Percentiles rank a stretch among this genome's conserved stretches.
Evolutionary conservation across 2,888 invertebrate species (phyloP).

Genomic region (Pecten maximus): DNA sequence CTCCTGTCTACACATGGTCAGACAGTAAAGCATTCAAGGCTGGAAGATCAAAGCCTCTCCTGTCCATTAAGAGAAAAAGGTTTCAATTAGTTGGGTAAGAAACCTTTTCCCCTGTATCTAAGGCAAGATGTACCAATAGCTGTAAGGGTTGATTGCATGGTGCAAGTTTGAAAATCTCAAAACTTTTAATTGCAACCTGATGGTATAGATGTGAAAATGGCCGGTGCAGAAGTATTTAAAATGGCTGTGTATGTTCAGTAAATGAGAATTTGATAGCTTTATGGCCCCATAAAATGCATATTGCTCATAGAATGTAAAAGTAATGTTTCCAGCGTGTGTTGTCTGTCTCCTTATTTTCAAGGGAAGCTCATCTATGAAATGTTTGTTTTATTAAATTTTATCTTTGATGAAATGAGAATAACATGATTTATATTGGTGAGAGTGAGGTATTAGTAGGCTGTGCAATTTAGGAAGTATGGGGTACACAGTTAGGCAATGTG

Average conservation of each 20-base stretch:
- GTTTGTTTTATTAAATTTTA: background rate
- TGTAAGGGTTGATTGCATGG: background rate
- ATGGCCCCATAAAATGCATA: background rate
- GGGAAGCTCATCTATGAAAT: background rate
- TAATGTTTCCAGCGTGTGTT: background rate
- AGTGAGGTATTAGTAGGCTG: background rate
- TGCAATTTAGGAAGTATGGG: background rate
- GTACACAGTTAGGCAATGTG: too few species aligned
- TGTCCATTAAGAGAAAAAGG: background rate
- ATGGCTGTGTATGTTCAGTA: background rate
- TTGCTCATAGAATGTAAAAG: background rate
- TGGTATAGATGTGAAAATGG: background rate
- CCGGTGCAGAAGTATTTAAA: background rate
- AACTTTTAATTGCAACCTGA: background rate
- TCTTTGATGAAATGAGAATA: background rate
- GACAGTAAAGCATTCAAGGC: background rate
- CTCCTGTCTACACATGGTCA: background rate
- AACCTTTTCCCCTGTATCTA: background rate
- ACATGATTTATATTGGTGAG: background rate
- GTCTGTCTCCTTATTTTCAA: background rate
- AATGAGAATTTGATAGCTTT: constrained; percentile 2
- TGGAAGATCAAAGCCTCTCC: background rate
- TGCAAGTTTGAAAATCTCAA: background rate
- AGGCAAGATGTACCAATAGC: background rate
- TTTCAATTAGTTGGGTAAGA: background rate